Evolutionary conservation across 2,797 vertebrate genomes (phyloP).

Genomic region (Bovichtus diacanthus): DNA sequence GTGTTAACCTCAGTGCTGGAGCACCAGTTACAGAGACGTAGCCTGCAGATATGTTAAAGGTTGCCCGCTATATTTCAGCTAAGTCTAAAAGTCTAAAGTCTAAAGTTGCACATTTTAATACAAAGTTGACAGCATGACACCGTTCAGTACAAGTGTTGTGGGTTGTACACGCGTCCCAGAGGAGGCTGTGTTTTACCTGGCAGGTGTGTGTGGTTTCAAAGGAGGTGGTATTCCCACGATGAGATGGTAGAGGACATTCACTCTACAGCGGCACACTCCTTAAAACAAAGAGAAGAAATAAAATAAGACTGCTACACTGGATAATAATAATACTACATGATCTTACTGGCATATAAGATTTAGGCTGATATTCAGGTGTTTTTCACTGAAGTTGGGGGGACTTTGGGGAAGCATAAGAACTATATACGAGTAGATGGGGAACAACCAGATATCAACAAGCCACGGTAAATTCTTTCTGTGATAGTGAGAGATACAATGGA

Average conservation of each 20-base stretch:
- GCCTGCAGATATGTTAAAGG: conserved; percentile 70
- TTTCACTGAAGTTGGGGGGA: not conserved
- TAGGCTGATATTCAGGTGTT: not conserved
- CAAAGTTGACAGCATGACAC: not conserved
- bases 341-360: not conserved
- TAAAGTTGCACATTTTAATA: not conserved
- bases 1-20: conserved; percentile 66
- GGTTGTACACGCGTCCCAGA: not conserved
- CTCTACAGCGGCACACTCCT: conserved; percentile 12
- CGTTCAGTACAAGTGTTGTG: not conserved
- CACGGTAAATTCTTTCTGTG: not conserved
- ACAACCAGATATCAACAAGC: not conserved
- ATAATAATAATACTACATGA: not conserved
- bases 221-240: conserved; percentile 19
- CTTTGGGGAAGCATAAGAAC: not conserved
- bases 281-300: not conserved
- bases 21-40: conserved; percentile 58
- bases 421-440: not conserved
- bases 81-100: not conserved
- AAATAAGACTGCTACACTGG: not conserved
- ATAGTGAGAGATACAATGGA: not conserved
- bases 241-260: conserved; percentile 10
- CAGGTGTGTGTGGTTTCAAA: conserved; percentile 15
- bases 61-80: conserved; percentile 34
- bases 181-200: conserved; percentile 29